Base-by-base conservation (phyloP, 2,888 invertebrate genomes). In the Ferdinandea cuprea region DNA sequence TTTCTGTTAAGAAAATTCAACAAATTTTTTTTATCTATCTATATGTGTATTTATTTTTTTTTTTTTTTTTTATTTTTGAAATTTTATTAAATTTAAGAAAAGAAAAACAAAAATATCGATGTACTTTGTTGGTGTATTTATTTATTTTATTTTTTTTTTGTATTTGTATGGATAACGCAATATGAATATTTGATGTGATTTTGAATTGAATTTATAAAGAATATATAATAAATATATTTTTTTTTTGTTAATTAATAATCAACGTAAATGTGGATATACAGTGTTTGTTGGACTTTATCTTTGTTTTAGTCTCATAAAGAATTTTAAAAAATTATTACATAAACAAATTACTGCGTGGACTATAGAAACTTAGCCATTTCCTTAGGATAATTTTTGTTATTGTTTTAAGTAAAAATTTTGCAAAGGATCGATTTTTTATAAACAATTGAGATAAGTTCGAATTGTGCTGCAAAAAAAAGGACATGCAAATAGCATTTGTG, bases 71-170 rank as follows among this genome's bases (percentile, higher is more conserved):
- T 77, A 48, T 32, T 73, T 54, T 65, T 37, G 46, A 19, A 65
- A 35, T 48, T 61, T 13, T 48, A 48, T 44, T 56, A 59, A 35
- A 19, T 40, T 6, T 40, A 13, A 40, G 13, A 40, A 6, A 32
- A 4, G 9, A 32, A 8, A 40, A 40, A 15, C 11, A 50, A 48
- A 63, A 15, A 71, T 48, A 73, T 83, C 72, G 83, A 83, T 83
- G 83, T 83, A 52, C 50, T 72, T 83, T 44, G 56, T 83, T 83
- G 78, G 63, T 83, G 83, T 83, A 78, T 73, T 68, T 63, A 69
- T 69, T 69, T 56, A 30, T 52, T 48, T 52, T 74, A 15, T 15
- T 25, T 68, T 54, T 77, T 25, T 17, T 69, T 54, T 77, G 4
- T 46, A 54, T 63, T 78, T 78, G 66, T 78, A 78, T 78, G 68